Evolutionary conservation across 2,113 vertebrate species (phyloP).

Genomic region (Lates calcarifer): DNA sequence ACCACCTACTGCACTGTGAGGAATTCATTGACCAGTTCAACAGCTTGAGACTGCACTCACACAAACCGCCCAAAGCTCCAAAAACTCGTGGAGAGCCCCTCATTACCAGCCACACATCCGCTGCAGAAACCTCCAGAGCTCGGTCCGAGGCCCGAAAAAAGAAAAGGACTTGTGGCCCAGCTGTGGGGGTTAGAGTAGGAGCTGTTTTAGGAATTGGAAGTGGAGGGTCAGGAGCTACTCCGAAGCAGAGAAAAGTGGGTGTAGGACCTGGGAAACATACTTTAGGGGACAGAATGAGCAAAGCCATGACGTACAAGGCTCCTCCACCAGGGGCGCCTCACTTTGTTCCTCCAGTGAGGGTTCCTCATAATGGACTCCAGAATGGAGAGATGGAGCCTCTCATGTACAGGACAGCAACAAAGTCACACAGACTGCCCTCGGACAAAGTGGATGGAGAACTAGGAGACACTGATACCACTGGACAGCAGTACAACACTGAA

Average conservation of each 20-base stretch:
- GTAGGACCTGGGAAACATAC: slow-evolving; percentile 81
- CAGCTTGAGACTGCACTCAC: slow-evolving; percentile 87
- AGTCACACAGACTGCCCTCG: slow-evolving; percentile 81
- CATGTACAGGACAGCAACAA: slow-evolving; percentile 88
- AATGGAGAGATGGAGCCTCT: slow-evolving; percentile 90
- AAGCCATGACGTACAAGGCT: slow-evolving; percentile 91
- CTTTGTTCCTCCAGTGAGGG: slow-evolving; percentile 89
- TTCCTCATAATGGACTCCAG: slow-evolving; percentile 89
- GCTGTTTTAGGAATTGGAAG: slow-evolving; percentile 54
- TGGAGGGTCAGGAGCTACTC: slow-evolving; percentile 63
- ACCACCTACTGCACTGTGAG: slow-evolving; percentile 96
- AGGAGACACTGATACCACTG: slow-evolving; percentile 80
- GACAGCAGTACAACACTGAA: slow-evolving; percentile 86
- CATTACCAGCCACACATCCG: slow-evolving; percentile 79
- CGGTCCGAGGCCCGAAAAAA: slow-evolving; percentile 89
- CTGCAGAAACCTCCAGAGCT: slow-evolving; percentile 84
- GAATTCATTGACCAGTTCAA: slow-evolving; percentile 99
- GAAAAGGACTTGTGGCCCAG: slow-evolving; percentile 87
- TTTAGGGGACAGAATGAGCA: slow-evolving; percentile 87
- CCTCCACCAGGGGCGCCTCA: slow-evolving; percentile 89
- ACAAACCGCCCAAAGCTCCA: slow-evolving; percentile 87
- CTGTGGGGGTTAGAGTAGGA: slow-evolving; percentile 65
- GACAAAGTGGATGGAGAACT: slow-evolving; percentile 85
- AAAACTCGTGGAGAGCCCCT: slow-evolving; percentile 83
- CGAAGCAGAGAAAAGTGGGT: slow-evolving; percentile 87